Base-by-base conservation (phyloP, 2,797 vertebrate species). In the Chanos chanos region DNA sequence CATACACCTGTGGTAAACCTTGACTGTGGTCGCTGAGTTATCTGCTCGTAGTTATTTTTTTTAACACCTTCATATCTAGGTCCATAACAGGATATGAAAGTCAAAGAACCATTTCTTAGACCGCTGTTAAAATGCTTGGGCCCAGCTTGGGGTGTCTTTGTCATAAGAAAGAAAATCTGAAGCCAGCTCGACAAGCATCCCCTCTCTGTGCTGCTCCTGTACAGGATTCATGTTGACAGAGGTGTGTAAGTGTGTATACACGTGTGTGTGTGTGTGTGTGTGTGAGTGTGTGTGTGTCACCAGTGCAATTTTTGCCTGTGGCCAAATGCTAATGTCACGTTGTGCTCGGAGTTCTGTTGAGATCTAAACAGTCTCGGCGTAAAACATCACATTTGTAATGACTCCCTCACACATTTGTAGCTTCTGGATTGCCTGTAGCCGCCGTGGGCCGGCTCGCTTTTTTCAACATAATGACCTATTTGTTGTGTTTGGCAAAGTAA, bases 161-260 rank as follows among this genome's bases (percentile, higher is more conserved):
- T n/a, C n/a, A n/a, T n/a, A n/a, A n/a, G n/a, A n/a, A 73, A 75
- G 77, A 79, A 80, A 77, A 60, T 54, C 72, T 5, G 16, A 43
- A 52, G 43, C 28, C 16, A n/a, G n/a, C n/a, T n/a, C n/a, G n/a
- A n/a, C n/a, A n/a, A n/a, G n/a, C n/a, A n/a, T 73, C 72, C 53
- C 72, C 77, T 43, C 77, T 37, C 62, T 69, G 57, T 66, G 66
- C 80, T 27, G 66, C 74, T 72, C 79, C 60, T 71, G 68, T 72
- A 77, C 72, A 64, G 72, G 83, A 82, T 84, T 72, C 43, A 63
- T 62, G 83, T 73, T 85, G 81, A 85, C 77, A 84, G 74, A 64
- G 79, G 73, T 12, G 31, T 33, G 2, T 33, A 12, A n/a, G 31
- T 33, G 31, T 33, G 9, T 33, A 31, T 33, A 31, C 33, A 2